Percentiles rank a stretch among this genome's conserved stretches.
Conservation (phyloP, 2,888 invertebrate species). For the Tanytarsus gracilentus region DNA sequence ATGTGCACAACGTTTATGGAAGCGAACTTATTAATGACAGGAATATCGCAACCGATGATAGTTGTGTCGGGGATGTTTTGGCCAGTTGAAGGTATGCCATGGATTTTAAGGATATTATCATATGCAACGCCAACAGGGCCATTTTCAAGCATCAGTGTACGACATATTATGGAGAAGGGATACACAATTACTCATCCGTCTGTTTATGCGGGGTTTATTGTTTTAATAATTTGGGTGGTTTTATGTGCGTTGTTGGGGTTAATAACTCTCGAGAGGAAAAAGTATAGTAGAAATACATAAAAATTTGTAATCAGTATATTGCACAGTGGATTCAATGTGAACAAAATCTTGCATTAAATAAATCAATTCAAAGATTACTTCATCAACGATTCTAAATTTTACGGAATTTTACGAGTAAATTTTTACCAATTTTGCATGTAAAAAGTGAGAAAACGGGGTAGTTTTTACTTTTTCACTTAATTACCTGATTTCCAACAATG, state of each 20-base stretch:
- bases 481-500: too few relatives aligned
- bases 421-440: too few relatives aligned
- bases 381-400: too few relatives aligned
- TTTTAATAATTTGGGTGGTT: slow-evolving; percentile 56
- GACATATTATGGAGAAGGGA: slow-evolving; percentile 69
- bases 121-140: slow-evolving; percentile 70
- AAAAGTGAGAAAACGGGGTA: too few relatives aligned
- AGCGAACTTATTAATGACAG: slow-evolving; percentile 76
- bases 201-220: slow-evolving; percentile 65
- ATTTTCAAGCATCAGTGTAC: slow-evolving; percentile 62
- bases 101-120: slow-evolving; percentile 51
- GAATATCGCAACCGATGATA: slow-evolving; percentile 86
- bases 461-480: too few relatives aligned
- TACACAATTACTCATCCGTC: slow-evolving; percentile 55
- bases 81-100: slow-evolving; percentile 61
- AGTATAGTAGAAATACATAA: slow-evolving; percentile 9
- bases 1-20: slow-evolving; percentile 67
- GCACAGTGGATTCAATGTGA: too few relatives aligned
- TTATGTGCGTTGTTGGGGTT: slow-evolving; percentile 33
- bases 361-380: too few relatives aligned
- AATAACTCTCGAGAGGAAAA: not conserved
- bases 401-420: too few relatives aligned
- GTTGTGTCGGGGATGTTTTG: slow-evolving; percentile 68
- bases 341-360: too few relatives aligned
- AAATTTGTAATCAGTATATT: not conserved